Percentiles rank a stretch among this genome's conserved stretches.
phyloP scores from a whole-genome alignment of 1,140 invertebrate genomes.

The Hyles euphorbiae region DNA sequence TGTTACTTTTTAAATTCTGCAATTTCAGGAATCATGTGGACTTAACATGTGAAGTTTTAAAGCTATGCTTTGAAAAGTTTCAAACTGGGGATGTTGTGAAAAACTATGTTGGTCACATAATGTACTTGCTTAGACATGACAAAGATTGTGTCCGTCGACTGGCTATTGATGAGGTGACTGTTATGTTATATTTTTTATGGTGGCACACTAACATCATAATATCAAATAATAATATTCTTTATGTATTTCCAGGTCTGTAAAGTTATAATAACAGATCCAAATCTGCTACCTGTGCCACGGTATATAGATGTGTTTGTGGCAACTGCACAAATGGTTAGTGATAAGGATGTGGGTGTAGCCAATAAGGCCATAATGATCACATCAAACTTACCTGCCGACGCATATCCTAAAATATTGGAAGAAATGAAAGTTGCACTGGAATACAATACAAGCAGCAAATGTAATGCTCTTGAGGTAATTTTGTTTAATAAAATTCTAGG shows the following conservation, averaged over 20 bases:
- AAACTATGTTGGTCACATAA: conserved; percentile 67
- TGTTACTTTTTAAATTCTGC: too few relatives aligned
- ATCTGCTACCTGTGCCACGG: conserved; percentile 62
- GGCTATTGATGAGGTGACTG: conserved; percentile 72
- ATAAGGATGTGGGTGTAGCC: conserved; percentile 78
- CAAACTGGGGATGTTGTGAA: conserved; percentile 68
- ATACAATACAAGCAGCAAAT: conserved; percentile 74
- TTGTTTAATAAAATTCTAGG: conserved; percentile 9
- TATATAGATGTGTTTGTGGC: conserved; percentile 75
- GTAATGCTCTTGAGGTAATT: conserved; percentile 80
- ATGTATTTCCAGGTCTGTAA: conserved; percentile 52
- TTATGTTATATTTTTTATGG: neutral
- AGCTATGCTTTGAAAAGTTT: conserved; percentile 76
- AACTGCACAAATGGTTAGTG: conserved; percentile 75
- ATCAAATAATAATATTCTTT: conserved; percentile 1
- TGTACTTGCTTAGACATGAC: conserved; percentile 75
- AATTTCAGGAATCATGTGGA: conserved; percentile 69
- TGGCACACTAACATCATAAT: too few relatives aligned
- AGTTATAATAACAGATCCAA: conserved; percentile 41
- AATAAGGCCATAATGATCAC: conserved; percentile 77
- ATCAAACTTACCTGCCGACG: conserved; percentile 68
- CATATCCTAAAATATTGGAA: conserved; percentile 68
- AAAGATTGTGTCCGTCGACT: conserved; percentile 71
- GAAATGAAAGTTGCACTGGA: conserved; percentile 73
- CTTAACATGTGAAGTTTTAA: conserved; percentile 77